These are phyloP conservation scores for Prunella strophiata DNA, from an alignment of 2,797 vertebrate genomes.

Conservation along the genomic window DNA sequence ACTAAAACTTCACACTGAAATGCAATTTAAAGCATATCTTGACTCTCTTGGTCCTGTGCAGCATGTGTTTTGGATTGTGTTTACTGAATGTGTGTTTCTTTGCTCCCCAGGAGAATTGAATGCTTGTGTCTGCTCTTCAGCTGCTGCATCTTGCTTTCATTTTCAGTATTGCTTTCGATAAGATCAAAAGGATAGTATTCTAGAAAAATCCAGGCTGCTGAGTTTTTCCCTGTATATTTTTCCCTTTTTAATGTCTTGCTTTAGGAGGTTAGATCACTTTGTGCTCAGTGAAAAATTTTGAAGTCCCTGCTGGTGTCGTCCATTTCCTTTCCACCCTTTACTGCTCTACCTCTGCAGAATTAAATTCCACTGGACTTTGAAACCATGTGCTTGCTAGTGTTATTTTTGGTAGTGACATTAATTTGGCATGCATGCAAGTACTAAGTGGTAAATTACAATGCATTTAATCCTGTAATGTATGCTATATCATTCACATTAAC, in stretches of 20 bases:
- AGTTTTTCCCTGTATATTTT: not conserved
- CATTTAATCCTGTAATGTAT: conserved; percentile 26
- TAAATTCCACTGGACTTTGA: not conserved
- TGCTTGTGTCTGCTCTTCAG: not conserved
- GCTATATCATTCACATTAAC: not conserved
- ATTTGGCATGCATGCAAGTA: not conserved
- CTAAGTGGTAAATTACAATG: conserved; percentile 5
- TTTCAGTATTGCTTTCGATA: not conserved
- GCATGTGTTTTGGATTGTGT: not conserved
- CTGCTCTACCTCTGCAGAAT: not conserved
- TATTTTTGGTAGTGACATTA: conserved; percentile 15
- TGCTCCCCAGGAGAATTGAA: not conserved
- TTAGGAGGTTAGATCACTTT: not conserved
- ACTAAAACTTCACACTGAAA: not conserved
- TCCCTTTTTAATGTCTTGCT: not conserved
- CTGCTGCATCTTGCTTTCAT: not conserved
- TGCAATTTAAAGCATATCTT: not conserved
- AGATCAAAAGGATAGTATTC: not conserved
- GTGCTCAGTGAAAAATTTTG: not conserved
- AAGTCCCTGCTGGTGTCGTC: not conserved
- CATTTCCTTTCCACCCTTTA: not conserved
- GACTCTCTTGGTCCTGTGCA: not conserved
- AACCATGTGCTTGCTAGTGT: conserved; percentile 28
- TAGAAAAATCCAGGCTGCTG: not conserved
- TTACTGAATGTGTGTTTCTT: not conserved